Percentiles rank a stretch among this genome's conserved stretches.
Evolutionary conservation across 2,113 vertebrate species (phyloP).

Genomic region (Deroptyus accipitrinus): DNA sequence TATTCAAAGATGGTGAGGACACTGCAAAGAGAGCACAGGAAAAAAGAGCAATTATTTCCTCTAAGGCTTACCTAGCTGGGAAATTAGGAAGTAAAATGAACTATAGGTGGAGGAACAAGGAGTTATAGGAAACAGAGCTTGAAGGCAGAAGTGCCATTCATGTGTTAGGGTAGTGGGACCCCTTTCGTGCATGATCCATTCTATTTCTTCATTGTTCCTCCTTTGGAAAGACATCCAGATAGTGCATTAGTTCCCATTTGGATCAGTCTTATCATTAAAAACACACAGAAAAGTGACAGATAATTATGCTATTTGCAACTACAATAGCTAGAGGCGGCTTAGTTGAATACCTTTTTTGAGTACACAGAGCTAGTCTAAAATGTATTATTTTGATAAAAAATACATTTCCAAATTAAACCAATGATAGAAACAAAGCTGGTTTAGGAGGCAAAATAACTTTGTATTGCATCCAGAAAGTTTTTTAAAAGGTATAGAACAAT

Average conservation of each 20-base stretch:
- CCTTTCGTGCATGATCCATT: background rate
- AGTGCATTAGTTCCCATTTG: background rate
- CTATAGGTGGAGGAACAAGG: background rate
- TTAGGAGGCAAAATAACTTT: background rate
- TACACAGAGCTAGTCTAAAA: background rate
- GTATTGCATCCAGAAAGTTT: background rate
- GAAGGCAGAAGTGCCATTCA: background rate
- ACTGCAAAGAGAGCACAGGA: background rate
- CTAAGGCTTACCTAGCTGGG: conserved; percentile 1
- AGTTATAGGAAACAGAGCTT: background rate
- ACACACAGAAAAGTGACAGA: background rate
- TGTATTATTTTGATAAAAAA: background rate
- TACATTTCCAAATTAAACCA: background rate
- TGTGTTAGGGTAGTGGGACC: background rate
- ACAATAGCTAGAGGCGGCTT: background rate
- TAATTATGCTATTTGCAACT: background rate
- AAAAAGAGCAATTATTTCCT: background rate
- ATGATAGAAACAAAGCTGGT: background rate
- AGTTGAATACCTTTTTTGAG: background rate
- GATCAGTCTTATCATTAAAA: background rate
- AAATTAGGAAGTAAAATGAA: background rate
- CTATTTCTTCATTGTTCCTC: background rate
- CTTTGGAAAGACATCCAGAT: background rate
- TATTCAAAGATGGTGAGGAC: background rate
- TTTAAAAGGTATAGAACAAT: background rate